Evolutionary conservation across 2,797 vertebrate genomes (phyloP).

Genomic region (Salarias fasciatus): DNA sequence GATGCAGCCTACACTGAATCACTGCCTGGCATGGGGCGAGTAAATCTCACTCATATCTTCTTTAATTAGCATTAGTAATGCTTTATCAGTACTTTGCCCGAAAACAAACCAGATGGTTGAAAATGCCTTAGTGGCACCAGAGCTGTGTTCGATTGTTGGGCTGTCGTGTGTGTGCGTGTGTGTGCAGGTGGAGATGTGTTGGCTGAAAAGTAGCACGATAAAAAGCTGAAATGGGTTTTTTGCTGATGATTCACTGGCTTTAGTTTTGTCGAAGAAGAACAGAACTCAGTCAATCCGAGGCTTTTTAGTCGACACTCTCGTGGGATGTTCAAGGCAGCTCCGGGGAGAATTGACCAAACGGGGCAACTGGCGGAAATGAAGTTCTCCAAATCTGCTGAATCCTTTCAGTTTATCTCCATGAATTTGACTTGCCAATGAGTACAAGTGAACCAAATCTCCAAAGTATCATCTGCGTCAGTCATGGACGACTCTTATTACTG

Average conservation of each 20-base stretch:
- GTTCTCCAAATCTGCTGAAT: no score
- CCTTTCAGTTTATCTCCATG: no score
- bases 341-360: constrained; percentile 52
- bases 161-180: neutral
- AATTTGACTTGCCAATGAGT: no score
- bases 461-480: no score
- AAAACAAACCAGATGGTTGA: constrained; percentile 73
- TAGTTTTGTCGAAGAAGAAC: constrained; percentile 80
- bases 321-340: constrained; percentile 62
- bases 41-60: constrained; percentile 65
- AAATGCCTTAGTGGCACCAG: constrained; percentile 55
- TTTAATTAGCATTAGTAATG: constrained; percentile 75
- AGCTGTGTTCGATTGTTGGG: constrained; percentile 43
- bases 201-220: constrained; percentile 61
- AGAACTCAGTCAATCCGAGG: constrained; percentile 68
- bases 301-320: constrained; percentile 79
- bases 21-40: constrained; percentile 52
- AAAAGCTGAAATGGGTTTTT: constrained; percentile 61
- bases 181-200: constrained; percentile 32
- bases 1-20: constrained; percentile 49
- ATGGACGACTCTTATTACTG: no score
- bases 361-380: no score
- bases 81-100: constrained; percentile 62
- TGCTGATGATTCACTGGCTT: constrained; percentile 82
- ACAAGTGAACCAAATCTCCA: no score